Evolutionary conservation across 1,140 invertebrate genomes (phyloP).

Genomic region (Bactericera cockerelli): DNA sequence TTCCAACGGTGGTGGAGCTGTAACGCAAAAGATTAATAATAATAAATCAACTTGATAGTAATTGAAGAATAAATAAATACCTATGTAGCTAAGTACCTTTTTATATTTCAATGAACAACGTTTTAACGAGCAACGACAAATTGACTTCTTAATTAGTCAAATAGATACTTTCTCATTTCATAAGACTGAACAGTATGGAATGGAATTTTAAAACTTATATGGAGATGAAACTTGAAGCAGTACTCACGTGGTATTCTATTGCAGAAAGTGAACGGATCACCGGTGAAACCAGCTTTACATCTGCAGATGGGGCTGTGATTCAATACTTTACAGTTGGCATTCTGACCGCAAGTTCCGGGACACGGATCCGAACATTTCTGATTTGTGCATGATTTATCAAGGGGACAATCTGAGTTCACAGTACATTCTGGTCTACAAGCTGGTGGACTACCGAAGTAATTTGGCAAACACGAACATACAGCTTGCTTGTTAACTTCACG

Average conservation of each 20-base stretch:
- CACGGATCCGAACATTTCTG: conserved; percentile 39
- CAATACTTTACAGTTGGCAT: conserved; percentile 35
- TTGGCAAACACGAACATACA: conserved; percentile 34
- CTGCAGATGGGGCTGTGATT: conserved; percentile 41
- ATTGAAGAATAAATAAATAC: conserved; percentile 4
- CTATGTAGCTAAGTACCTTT: too few relatives aligned
- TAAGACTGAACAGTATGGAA: too few relatives aligned
- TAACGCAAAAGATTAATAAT: conserved; percentile 19
- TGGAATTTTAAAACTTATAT: too few relatives aligned
- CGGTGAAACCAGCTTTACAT: conserved; percentile 34
- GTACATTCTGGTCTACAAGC: conserved; percentile 35
- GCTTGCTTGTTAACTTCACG: conserved; percentile 32
- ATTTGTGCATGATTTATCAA: conserved; percentile 33
- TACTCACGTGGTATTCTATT: conserved; percentile 32
- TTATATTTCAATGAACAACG: too few relatives aligned
- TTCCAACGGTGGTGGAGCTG: conserved; percentile 25
- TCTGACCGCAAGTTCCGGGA: conserved; percentile 31
- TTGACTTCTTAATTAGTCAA: too few relatives aligned
- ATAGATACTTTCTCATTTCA: too few relatives aligned
- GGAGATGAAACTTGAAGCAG: too few relatives aligned
- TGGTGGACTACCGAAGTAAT: conserved; percentile 36
- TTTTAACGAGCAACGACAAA: too few relatives aligned
- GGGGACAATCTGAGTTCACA: conserved; percentile 33
- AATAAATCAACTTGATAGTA: neutral
- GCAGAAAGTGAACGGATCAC: conserved; percentile 40